Evolutionary conservation across 2,888 invertebrate species (phyloP), one percentile per base, ranked within the genome.

Genomic region (Erebia palarica): DNA sequence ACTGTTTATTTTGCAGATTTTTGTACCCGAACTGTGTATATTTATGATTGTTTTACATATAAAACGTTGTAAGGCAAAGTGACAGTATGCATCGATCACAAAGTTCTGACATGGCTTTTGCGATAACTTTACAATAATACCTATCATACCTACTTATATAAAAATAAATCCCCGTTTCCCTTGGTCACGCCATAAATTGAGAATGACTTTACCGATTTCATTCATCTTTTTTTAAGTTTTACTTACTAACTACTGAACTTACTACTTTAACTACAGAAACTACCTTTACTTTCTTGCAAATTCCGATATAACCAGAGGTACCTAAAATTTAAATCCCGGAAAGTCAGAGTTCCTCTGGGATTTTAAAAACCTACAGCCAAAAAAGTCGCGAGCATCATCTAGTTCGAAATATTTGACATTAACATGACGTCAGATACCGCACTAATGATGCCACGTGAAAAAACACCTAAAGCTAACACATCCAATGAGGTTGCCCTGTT

Each of bases 401-500:
- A 21, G 57, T 36, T 36, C 36, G 36, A 36, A 16, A 4, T 57
- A 57, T 57, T 57, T 57, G 57, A 53, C 57, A 57, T 18, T 58
- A 5, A 13, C 27, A 58, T 58, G 57, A 58, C 57, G 57, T 58
- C 57, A 58, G 27, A 7, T 58, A 8, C 57, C 27, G 57, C 57
- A 27, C 57, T 58, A 58, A 58, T 27, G 57, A 58, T 27, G 21
- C 57, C 57, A 58, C 57, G 57, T 58, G 57, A 58, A 27, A 27
- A 27, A 27, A 58, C 57, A 57, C 57, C 21, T 58, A 58, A 21
- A 27, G 57, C 57, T 58, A 58, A 14, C 16, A 55, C 9, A 55
- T 55, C 27, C 27, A 58, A 58, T 27, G 57, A 58, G 57, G 21
- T 58, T 21, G 57, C 57, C 57, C 57, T 58, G 57, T 58, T 58